A percentile compares a stretch with the other conserved stretches of the same genome.
Evolutionary conservation across 2,888 invertebrate genomes (phyloP).

Genomic region (Priocnemis perturbator): DNA sequence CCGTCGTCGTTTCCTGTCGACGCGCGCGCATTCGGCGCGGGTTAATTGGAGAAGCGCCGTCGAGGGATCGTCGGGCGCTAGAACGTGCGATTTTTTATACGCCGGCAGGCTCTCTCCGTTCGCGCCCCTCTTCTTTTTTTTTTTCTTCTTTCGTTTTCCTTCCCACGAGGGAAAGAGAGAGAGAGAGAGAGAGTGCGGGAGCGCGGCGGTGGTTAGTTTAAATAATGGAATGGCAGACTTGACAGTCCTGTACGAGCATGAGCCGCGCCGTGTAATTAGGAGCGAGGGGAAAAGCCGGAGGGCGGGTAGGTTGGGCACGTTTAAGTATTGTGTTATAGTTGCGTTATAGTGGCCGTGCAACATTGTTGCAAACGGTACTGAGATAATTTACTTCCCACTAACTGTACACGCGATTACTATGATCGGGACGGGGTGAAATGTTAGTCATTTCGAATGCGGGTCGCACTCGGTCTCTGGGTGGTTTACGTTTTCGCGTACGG

Average conservation of each 20-base stretch:
- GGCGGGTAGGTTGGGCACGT: conserved; percentile 10
- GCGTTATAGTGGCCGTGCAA: not conserved
- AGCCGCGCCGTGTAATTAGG: too few species aligned
- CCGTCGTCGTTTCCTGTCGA: too few species aligned
- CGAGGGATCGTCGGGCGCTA: too few species aligned
- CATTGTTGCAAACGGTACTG: conserved; percentile 27
- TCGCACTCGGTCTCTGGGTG: too few species aligned
- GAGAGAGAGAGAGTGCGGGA: too few species aligned
- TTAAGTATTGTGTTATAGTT: not conserved
- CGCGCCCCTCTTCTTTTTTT: too few species aligned
- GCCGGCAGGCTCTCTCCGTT: conserved; percentile 10
- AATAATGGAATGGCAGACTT: too few species aligned
- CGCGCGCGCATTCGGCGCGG: too few species aligned
- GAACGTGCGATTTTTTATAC: conserved; percentile 12
- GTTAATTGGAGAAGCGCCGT: too few species aligned
- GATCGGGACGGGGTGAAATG: conserved; percentile 14
- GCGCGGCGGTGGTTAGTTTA: too few species aligned
- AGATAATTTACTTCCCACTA: conserved; percentile 21
- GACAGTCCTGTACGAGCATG: too few species aligned
- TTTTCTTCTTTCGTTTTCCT: not conserved
- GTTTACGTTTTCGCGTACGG: too few species aligned
- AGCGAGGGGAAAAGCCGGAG: not conserved
- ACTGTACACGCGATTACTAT: conserved; percentile 26
- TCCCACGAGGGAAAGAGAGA: not conserved
- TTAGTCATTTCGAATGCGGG: conserved; percentile 18